phyloP scores from a whole-genome alignment of 2,888 invertebrate genomes.

The Ypsolopha sequella region DNA sequence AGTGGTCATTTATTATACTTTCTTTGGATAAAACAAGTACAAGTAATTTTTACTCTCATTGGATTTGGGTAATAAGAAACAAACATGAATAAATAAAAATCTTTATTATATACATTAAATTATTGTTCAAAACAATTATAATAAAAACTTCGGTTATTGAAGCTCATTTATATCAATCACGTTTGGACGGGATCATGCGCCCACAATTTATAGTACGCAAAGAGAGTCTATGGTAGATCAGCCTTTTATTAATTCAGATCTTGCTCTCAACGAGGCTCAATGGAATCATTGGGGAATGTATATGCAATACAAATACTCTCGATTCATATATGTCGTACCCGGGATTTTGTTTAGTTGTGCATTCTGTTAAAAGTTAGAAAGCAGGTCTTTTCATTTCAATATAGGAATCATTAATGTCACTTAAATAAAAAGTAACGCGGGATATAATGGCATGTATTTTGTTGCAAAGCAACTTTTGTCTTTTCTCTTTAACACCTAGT shows the following conservation, averaged over 20 bases:
- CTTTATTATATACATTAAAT: conserved; percentile 69
- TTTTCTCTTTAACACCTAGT: conserved; percentile 5
- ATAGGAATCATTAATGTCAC: conserved; percentile 65
- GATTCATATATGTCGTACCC: conserved; percentile 37
- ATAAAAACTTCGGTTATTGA: conserved; percentile 60
- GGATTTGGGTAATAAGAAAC: conserved; percentile 10
- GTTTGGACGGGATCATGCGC: conserved; percentile 33
- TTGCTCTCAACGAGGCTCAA: conserved; percentile 38
- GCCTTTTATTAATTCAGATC: conserved; percentile 55
- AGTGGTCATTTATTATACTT: neutral
- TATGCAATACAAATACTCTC: conserved; percentile 35
- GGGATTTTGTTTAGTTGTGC: conserved; percentile 51
- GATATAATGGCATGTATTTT: conserved; percentile 56
- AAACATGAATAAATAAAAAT: conserved; percentile 51
- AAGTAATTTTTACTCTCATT: no score
- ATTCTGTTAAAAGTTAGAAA: conserved; percentile 67
- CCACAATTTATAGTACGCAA: conserved; percentile 32
- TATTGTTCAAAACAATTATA: conserved; percentile 53
- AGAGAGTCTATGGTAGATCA: conserved; percentile 45
- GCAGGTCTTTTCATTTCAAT: conserved; percentile 46
- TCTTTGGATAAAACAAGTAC: neutral
- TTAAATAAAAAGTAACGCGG: conserved; percentile 47
- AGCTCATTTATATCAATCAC: conserved; percentile 40
- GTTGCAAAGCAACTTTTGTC: conserved; percentile 19
- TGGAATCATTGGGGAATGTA: conserved; percentile 51